Conservation (phyloP, 2,113 vertebrate species). For the Misgurnus mizolepis region DNA sequence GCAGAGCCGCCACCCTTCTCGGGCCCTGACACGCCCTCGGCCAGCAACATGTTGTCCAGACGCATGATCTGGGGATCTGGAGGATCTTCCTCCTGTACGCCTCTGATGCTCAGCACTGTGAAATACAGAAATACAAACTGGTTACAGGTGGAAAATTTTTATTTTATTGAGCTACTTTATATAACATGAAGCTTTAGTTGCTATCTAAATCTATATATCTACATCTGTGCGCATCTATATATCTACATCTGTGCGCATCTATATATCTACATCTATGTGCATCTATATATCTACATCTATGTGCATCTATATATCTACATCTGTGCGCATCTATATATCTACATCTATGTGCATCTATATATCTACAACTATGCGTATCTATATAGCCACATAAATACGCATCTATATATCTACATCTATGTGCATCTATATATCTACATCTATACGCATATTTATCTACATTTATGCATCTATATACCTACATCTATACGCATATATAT, state of each 20-base stretch:
- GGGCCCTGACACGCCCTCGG: conserved; percentile 85
- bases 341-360: too few species aligned
- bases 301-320: neutral
- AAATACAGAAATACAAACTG: neutral
- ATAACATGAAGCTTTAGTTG: neutral
- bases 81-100: conserved; percentile 85
- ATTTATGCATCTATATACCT: too few species aligned
- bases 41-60: conserved; percentile 89
- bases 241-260: too few species aligned
- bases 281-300: too few species aligned
- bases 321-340: too few species aligned
- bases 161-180: neutral
- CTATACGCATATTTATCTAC: neutral
- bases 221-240: too few species aligned
- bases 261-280: too few species aligned
- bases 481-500: too few species aligned
- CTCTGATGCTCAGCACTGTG: conserved; percentile 83
- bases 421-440: neutral
- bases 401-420: too few species aligned
- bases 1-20: conserved; percentile 85
- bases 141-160: neutral
- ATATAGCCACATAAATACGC: too few species aligned
- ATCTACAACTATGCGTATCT: too few species aligned
- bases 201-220: neutral
- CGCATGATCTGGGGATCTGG: conserved; percentile 87